phyloP scores from a whole-genome alignment of 1,140 invertebrate genomes.

The Triops cancriformis region DNA sequence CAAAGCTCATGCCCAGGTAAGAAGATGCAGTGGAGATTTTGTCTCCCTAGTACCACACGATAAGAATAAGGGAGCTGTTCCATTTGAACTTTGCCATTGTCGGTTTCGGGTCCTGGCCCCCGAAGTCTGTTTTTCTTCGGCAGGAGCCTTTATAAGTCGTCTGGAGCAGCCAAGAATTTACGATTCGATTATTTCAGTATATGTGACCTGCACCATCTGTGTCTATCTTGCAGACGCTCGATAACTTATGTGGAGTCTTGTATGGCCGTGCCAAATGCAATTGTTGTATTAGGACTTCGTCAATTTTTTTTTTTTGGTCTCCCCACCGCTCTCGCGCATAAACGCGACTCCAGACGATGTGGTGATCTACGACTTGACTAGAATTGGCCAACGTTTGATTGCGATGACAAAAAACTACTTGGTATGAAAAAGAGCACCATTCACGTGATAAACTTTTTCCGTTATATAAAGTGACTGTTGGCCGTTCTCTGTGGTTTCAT shows the following conservation, averaged over 20 bases:
- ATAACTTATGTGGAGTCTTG: background rate
- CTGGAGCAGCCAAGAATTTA: background rate
- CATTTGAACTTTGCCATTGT: too few relatives aligned
- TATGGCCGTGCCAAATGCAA: background rate
- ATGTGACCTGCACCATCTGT: slow-evolving; percentile 7
- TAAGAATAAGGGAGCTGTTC: too few relatives aligned
- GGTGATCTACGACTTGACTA: slow-evolving; percentile 8
- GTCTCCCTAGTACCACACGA: too few relatives aligned
- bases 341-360: background rate
- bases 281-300: background rate
- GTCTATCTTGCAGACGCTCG: slow-evolving; percentile 3
- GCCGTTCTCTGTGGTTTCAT: too few relatives aligned
- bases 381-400: background rate
- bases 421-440: slow-evolving; percentile 4
- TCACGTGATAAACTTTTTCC: background rate
- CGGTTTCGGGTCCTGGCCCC: too few relatives aligned
- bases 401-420: slow-evolving; percentile 5
- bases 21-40: too few relatives aligned
- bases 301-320: background rate
- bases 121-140: too few relatives aligned
- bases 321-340: background rate
- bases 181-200: background rate
- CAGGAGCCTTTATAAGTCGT: background rate
- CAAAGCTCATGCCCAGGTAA: background rate
- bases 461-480: background rate